Percentiles rank a stretch among this genome's conserved stretches.
phyloP scores from a whole-genome alignment of 37 sponge, comb jelly and placozoan species.

The Halisarca cf. caerulea region DNA sequence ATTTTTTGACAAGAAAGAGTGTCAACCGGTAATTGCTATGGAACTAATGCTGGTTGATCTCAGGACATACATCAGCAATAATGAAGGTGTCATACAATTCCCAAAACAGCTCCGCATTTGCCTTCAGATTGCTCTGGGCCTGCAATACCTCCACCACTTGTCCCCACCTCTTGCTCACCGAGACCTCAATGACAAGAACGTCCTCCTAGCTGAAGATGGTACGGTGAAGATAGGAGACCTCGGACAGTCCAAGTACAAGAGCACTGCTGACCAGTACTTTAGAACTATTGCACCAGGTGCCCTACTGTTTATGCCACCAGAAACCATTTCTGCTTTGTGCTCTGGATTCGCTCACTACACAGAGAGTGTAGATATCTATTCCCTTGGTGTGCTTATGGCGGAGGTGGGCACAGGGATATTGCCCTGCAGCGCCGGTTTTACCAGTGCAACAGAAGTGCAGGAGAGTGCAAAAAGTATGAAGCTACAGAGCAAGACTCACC shows the following conservation, averaged over 20 bases:
- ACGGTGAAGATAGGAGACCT: neutral
- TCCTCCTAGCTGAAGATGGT: neutral
- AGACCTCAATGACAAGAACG: neutral
- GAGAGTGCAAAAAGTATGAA: neutral
- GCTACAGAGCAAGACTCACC: neutral
- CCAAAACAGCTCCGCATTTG: neutral
- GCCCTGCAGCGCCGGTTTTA: neutral
- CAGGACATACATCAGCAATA: neutral
- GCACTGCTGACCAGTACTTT: neutral
- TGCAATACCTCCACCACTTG: neutral
- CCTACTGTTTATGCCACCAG: neutral
- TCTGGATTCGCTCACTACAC: neutral
- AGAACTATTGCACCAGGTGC: neutral
- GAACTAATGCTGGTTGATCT: neutral
- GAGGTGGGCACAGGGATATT: neutral
- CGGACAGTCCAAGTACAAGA: neutral
- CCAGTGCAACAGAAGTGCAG: too few relatives aligned
- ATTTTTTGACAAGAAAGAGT: neutral
- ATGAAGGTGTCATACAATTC: neutral
- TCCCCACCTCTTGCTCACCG: neutral
- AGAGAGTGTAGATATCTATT: neutral
- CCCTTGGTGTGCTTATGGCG: neutral
- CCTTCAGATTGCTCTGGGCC: neutral
- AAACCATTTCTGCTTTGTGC: neutral
- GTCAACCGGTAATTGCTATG: neutral